Base-by-base conservation (phyloP, 1,140 invertebrate genomes). In the Drosophila melanica region DNA sequence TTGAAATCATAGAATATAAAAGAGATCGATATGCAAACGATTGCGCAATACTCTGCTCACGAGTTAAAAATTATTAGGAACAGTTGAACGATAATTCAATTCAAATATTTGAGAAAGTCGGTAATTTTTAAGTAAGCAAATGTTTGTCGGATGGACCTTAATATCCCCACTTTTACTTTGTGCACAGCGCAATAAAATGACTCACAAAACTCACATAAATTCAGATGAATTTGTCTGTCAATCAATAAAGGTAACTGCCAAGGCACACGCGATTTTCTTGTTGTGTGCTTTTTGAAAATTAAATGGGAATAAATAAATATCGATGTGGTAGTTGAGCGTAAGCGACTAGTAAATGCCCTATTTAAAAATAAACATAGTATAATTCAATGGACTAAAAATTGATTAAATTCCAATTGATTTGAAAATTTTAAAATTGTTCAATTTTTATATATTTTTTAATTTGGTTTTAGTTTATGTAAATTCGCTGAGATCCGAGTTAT, bases 201-300 rank as follows among this genome's bases (percentile, higher is more conserved):
- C 48, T 33, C 27, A 65, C 60, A 16, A n/a, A 27, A 41, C 44
- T 50, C 35, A 48, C 47, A 66, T 47, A 51, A 71, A 58, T 59
- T 68, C 27, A 20, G 14, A 53, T 62, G 27, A 65, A 75, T 63
- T 74, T 55, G 66, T 59, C 58, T 70, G 67, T 75, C 67, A 75
- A 75, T 75, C 72, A 75, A 64, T 54, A 58, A 64, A 75, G 57
- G 71, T 66, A 58, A 45, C 33, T 23, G 60, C 60, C 62, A 53
- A 60, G n/a, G 30, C 57, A 65, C 27, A 55, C 33, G 54, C 41
- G 35, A 59, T 41, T 53, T 37, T 20, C 44, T n/a, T 14, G 8
- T 35, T 59, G 27, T 35, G 18, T 41, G 53, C 60, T 51, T 37
- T 51, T 4, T 11, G 11, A 27, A 64, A 65, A 48, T 70, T 48